Evolutionary conservation across 2,113 vertebrate genomes (phyloP), one percentile per base, ranked within the genome.

Genomic region (Paratilapia polleni): DNA sequence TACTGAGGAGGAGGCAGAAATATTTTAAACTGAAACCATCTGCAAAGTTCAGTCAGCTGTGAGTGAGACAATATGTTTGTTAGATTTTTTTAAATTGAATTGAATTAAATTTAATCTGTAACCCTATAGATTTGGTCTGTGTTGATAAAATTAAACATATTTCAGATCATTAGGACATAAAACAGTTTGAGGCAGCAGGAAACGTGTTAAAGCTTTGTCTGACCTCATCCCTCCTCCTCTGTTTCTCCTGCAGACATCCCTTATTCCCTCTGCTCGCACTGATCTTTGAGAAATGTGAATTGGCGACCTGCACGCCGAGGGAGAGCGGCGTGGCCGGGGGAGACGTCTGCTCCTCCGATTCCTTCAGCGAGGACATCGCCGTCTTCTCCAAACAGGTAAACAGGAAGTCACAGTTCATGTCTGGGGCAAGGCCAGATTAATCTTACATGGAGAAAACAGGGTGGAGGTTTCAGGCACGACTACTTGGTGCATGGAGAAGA

Each of bases 201-300:
- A 52, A 73, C 17, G 1, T 52, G 22, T 28, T 52, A 17, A 15
- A 1, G 24, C 66, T 52, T 10, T 2, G 2, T 8, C 66, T 73
- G 66, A 73, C 41, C 64, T 43, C 47, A 12, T 58, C 4, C 54
- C 22, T 59, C 22, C 11, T 24, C 28, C 19, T 56, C 70, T 49
- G 0, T 73, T 52, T 20, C 94, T 94, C 95, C 95, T 95, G 79
- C 96, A 99, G 98, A 95, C 98, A 99, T 94, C 97, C 98, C 85
- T 96, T 99, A 82, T 99, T 99, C 94, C 98, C 98, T 93, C 97
- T 99, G 90, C 97, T 99, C 94, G 97, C 98, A 94, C 97, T 99
- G 96, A 97, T 99, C 93, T 98, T 99, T 95, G 98, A 98, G 95
- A 99, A 99, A 97, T 99, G 98, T 97, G 98, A 99, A 96, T 94